These are phyloP conservation scores for Trypoxylon attenuatum DNA, from an alignment of 2,888 invertebrate genomes.

Conservation along the genomic window DNA sequence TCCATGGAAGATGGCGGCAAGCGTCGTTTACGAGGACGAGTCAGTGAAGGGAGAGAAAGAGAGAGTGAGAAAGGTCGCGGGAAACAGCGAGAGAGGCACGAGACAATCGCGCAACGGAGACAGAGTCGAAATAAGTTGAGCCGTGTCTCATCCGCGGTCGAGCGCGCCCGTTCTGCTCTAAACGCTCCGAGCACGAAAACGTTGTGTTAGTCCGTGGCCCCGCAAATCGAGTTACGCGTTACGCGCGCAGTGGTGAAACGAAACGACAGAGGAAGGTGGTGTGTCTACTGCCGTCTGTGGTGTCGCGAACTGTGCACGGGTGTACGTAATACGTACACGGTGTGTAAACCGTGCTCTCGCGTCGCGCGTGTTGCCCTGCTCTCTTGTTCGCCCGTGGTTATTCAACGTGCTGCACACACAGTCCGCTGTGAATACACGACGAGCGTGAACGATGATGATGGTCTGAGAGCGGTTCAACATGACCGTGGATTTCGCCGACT, in stretches of 20 bases:
- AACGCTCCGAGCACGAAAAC: constrained; percentile 36
- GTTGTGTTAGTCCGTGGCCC: constrained; percentile 12
- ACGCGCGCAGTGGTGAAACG: neutral
- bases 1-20: constrained; percentile 29
- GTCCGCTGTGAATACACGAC: no score
- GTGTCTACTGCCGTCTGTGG: neutral
- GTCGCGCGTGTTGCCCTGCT: constrained; percentile 14
- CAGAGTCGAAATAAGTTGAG: constrained; percentile 44
- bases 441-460: constrained; percentile 57
- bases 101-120: constrained; percentile 16
- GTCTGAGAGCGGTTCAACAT: constrained; percentile 73
- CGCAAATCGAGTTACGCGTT: constrained; percentile 41
- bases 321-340: constrained; percentile 4
- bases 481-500: constrained; percentile 79
- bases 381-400: constrained; percentile 31
- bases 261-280: no score
- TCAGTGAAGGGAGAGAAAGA: neutral
- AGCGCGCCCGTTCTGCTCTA: constrained; percentile 54
- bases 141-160: constrained; percentile 51
- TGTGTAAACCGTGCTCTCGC: constrained; percentile 17
- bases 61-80: constrained; percentile 6
- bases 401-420: constrained; percentile 34
- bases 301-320: constrained; percentile 15
- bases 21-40: neutral
- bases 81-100: constrained; percentile 8